A percentile compares a stretch with the other conserved stretches of the same genome.
Evolutionary conservation across 2,888 invertebrate genomes (phyloP).

Genomic region (Drosophila imparisetae): DNA sequence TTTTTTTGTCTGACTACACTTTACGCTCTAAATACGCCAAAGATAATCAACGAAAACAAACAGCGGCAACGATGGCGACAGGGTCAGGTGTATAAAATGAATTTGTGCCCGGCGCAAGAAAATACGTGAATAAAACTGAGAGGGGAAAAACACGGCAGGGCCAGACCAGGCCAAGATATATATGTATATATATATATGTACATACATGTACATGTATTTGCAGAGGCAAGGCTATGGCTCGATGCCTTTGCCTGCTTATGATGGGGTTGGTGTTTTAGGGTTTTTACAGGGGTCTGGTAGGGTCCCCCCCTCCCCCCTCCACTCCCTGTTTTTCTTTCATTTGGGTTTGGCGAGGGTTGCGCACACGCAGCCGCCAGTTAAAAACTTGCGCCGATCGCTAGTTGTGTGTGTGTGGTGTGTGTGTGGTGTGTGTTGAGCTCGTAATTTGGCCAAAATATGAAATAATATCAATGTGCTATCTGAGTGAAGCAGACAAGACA

Average conservation of each 20-base stretch:
- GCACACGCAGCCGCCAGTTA: conserved; percentile 64
- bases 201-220: not conserved
- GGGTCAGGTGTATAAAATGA: conserved; percentile 77
- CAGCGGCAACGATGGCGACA: conserved; percentile 69
- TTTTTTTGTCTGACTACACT: conserved; percentile 78
- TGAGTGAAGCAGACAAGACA: conserved; percentile 43
- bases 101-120: conserved; percentile 39
- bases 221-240: conserved; percentile 48
- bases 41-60: conserved; percentile 83
- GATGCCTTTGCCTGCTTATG: conserved; percentile 35
- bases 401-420: conserved; percentile 6
- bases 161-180: not conserved
- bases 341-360: conserved; percentile 37
- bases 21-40: conserved; percentile 84
- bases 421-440: conserved; percentile 26
- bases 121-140: conserved; percentile 9
- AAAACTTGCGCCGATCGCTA: conserved; percentile 50
- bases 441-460: conserved; percentile 66
- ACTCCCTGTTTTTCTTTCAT: no score
- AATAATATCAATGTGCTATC: conserved; percentile 61
- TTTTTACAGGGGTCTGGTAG: conserved; percentile 48
- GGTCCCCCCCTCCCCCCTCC: conserved; percentile 1
- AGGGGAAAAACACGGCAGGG: conserved; percentile 4
- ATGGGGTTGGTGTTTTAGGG: conserved; percentile 55
- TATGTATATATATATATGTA: not conserved